Conservation (phyloP, 2,113 vertebrate species). For the Nestor notabilis region DNA sequence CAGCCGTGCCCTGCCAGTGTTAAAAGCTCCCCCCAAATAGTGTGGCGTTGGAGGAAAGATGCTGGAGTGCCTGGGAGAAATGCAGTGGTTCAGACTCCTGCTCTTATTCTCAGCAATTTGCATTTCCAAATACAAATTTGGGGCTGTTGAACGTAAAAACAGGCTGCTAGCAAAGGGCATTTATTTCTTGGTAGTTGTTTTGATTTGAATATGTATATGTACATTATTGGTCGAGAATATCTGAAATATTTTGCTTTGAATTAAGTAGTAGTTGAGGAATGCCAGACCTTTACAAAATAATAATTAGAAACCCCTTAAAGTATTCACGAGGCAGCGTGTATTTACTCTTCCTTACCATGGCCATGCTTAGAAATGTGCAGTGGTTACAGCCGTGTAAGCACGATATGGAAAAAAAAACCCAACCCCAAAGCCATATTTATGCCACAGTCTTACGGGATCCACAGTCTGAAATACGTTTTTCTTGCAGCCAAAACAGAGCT, state of each 20-base stretch:
- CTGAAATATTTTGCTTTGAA: constrained; percentile 30
- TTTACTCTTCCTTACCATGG: not conserved
- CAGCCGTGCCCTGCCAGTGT: not conserved
- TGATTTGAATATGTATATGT: not conserved
- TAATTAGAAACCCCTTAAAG: not conserved
- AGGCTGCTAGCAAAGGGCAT: not conserved
- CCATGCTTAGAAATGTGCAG: not conserved
- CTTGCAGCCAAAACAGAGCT: not conserved
- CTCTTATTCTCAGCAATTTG: not conserved
- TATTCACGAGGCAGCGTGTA: not conserved
- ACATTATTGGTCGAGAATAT: not conserved
- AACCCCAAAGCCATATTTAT: not conserved
- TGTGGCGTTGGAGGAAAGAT: not conserved
- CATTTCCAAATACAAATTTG: constrained; percentile 8
- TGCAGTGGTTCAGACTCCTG: not conserved
- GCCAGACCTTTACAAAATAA: not conserved
- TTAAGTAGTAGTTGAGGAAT: not conserved
- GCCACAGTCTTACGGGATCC: not conserved
- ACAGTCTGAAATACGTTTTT: not conserved
- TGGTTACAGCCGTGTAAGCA: not conserved
- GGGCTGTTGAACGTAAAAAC: not conserved
- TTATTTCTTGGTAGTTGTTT: not conserved
- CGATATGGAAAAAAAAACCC: not conserved
- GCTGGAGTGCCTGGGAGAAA: not conserved
- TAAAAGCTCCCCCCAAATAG: not conserved